Conservation (phyloP, 2,888 invertebrate genomes). For the Papilio demoleus region DNA sequence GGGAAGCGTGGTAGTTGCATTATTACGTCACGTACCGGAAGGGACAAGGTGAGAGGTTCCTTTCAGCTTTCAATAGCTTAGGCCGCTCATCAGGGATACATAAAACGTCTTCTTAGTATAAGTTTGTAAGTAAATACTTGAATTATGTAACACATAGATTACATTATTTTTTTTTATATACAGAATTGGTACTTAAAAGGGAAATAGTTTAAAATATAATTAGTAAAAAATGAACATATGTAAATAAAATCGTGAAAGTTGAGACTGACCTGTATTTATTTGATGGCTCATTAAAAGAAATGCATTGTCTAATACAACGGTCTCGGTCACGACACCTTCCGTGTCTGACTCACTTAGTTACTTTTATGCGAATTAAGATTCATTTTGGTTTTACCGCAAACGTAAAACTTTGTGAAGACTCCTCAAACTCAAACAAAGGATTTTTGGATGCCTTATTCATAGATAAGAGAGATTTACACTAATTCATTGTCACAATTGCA, state of each 20-base stretch:
- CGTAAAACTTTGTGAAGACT: too few species aligned
- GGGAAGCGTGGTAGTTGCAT: constrained; percentile 1
- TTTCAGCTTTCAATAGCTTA: constrained; percentile 15
- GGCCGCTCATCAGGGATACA: constrained; percentile 12
- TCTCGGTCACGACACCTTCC: constrained; percentile 67
- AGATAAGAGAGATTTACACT: too few species aligned
- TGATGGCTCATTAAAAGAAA: constrained; percentile 35
- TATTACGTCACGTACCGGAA: constrained; percentile 22
- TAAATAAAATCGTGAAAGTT: background rate
- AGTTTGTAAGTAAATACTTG: background rate
- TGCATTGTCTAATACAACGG: constrained; percentile 34
- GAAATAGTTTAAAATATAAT: background rate
- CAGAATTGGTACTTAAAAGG: too few species aligned
- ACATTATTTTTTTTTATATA: too few species aligned
- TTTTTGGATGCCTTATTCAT: too few species aligned
- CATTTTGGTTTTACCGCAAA: constrained; percentile 13
- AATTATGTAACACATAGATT: background rate
- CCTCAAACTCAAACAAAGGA: too few species aligned
- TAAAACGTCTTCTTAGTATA: constrained; percentile 15
- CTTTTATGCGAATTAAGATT: constrained; percentile 26
- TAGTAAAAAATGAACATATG: background rate
- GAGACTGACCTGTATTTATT: constrained; percentile 30
- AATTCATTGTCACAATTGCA: too few species aligned
- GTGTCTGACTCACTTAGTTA: constrained; percentile 67
- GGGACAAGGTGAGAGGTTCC: constrained; percentile 13